phyloP scores from a whole-genome alignment of 2,113 vertebrate genomes.

The Colaptes auratus region DNA sequence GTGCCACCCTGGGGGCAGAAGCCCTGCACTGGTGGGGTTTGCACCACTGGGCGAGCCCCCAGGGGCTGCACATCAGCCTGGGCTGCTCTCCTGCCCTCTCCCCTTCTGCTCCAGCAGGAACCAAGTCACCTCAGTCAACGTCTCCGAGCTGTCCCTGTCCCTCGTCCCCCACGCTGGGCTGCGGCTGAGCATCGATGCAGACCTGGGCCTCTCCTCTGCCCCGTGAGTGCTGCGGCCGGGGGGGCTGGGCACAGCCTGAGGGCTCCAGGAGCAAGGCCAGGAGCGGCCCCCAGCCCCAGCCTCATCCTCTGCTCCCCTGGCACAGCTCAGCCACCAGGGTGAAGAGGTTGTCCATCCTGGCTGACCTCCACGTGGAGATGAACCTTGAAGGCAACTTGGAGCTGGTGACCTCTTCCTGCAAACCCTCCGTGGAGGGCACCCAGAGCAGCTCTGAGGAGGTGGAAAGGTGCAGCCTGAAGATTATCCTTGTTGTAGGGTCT shows the following conservation, averaged over 20 bases:
- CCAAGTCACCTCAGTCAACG: not conserved
- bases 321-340: not conserved
- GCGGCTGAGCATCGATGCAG: not conserved
- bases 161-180: not conserved
- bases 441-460: not conserved
- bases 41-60: not conserved
- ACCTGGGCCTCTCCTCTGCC: not conserved
- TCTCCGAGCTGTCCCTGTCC: not conserved
- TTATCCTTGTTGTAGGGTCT: not conserved
- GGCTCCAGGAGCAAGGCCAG: not conserved
- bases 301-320: not conserved
- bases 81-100: not conserved
- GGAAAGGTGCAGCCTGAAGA: not conserved
- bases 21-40: not conserved
- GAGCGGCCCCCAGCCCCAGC: not conserved
- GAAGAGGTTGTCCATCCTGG: conserved; percentile 15
- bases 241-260: not conserved
- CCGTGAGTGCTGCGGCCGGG: not conserved
- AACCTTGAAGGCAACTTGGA: conserved; percentile 34
- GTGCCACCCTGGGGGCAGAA: accelerated
- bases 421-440: not conserved
- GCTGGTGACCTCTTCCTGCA: conserved; percentile 30
- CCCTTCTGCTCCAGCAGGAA: not conserved
- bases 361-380: conserved; percentile 1
- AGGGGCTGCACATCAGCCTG: accelerated